A percentile compares a stretch with the other conserved stretches of the same genome.
Conservation (phyloP, 2,113 vertebrate genomes). For the Apteryx mantelli region DNA sequence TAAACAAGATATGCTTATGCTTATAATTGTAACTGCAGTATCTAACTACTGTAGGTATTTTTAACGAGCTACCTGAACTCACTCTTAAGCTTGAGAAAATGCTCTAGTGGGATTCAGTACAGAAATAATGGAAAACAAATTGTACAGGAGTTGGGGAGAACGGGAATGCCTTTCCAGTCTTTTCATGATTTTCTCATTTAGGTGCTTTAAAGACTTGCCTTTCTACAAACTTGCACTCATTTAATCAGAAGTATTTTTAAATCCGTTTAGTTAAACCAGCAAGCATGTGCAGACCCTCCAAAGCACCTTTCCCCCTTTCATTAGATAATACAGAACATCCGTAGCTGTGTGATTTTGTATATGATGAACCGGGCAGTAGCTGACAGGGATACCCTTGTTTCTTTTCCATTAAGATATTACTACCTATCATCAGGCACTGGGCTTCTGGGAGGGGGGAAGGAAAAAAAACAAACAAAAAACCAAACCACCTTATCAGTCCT, state of each 20-base stretch:
- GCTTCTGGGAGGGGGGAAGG: not conserved
- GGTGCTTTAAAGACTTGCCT: not conserved
- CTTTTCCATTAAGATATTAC: not conserved
- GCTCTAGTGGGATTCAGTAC: not conserved
- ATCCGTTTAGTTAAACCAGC: not conserved
- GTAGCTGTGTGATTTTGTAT: not conserved
- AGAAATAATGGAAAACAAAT: not conserved
- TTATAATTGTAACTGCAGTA: not conserved
- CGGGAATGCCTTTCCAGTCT: not conserved
- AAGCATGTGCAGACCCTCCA: not conserved
- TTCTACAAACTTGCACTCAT: not conserved
- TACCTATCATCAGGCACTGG: not conserved
- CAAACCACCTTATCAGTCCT: not conserved
- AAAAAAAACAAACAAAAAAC: not conserved
- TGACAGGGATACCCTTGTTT: not conserved
- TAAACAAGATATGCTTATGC: not conserved
- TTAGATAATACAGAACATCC: not conserved
- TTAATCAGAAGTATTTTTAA: not conserved
- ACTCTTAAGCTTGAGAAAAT: not conserved
- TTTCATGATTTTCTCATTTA: not conserved
- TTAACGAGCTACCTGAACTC: not conserved
- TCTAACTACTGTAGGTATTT: conserved; percentile 2
- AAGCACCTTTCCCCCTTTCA: not conserved
- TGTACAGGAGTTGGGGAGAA: not conserved
- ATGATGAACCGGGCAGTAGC: not conserved